Percentiles rank a stretch among this genome's conserved stretches.
phyloP scores from a whole-genome alignment of 2,797 vertebrate genomes.

The Gorsachius magnificus region DNA sequence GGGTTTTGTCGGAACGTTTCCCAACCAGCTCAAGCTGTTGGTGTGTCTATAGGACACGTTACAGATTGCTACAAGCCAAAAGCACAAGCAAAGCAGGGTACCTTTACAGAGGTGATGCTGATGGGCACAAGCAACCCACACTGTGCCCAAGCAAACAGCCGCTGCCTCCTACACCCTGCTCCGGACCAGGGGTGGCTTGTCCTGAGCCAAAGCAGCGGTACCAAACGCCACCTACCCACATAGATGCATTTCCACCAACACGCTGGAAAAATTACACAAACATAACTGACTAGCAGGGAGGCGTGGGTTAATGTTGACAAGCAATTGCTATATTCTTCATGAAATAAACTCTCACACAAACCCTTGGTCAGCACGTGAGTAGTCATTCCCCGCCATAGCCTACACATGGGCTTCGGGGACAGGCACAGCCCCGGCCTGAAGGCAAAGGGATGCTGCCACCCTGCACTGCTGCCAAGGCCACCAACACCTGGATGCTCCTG shows the following conservation, averaged over 20 bases:
- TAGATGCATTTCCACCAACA: not conserved
- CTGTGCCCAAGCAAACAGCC: not conserved
- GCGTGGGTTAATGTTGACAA: not conserved
- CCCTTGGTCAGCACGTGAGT: not conserved
- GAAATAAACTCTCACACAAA: not conserved
- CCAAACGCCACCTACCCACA: not conserved
- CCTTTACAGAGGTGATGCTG: not conserved
- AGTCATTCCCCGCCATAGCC: not conserved
- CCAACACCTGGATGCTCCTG: accelerated
- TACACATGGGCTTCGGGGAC: not conserved
- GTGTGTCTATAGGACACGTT: not conserved
- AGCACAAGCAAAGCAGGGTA: not conserved
- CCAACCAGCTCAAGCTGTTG: not conserved
- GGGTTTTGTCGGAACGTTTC: not conserved
- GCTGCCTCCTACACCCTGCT: not conserved
- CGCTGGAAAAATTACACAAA: not conserved
- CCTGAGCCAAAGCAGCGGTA: not conserved
- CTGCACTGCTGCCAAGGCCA: no score
- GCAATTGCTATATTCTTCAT: not conserved
- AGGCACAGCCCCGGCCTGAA: not conserved
- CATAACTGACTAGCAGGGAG: not conserved
- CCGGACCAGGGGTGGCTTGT: not conserved
- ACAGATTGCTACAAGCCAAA: not conserved
- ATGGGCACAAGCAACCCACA: not conserved
- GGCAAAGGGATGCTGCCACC: not conserved